A percentile compares a stretch with the other conserved stretches of the same genome.
These are phyloP conservation scores for Pygoscelis antarcticus DNA, from an alignment of 2,113 vertebrate genomes.

Conservation along the genomic window DNA sequence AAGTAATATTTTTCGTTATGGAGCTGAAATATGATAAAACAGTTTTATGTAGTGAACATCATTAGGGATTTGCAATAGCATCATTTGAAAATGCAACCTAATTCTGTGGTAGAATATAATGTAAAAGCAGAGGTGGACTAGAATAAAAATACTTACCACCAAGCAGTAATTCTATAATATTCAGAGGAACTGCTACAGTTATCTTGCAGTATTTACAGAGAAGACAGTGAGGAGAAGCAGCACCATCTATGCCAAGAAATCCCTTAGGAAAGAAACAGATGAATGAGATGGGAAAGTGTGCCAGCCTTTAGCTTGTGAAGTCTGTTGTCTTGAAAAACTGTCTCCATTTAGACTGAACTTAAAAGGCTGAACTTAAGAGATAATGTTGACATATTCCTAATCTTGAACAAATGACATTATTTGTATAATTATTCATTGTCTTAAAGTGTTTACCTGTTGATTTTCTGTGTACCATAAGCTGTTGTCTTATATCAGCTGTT, in stretches of 20 bases:
- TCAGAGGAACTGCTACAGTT: neutral
- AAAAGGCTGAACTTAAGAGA: neutral
- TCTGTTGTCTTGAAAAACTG: neutral
- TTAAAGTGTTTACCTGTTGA: neutral
- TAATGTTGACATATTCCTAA: neutral
- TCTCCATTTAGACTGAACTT: neutral
- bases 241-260: neutral
- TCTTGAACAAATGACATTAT: neutral
- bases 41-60: neutral
- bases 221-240: neutral
- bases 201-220: neutral
- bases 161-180: neutral
- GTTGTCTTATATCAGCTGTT: neutral
- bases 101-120: neutral
- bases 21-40: neutral
- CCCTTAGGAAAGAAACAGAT: neutral
- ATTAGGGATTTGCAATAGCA: neutral
- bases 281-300: neutral
- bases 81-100: neutral
- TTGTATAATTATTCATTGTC: neutral
- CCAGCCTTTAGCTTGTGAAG: neutral
- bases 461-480: neutral
- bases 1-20: neutral
- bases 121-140: neutral
- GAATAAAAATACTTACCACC: neutral